phyloP scores from a whole-genome alignment of 1,140 invertebrate species.

The Paraescarpia echinospica region DNA sequence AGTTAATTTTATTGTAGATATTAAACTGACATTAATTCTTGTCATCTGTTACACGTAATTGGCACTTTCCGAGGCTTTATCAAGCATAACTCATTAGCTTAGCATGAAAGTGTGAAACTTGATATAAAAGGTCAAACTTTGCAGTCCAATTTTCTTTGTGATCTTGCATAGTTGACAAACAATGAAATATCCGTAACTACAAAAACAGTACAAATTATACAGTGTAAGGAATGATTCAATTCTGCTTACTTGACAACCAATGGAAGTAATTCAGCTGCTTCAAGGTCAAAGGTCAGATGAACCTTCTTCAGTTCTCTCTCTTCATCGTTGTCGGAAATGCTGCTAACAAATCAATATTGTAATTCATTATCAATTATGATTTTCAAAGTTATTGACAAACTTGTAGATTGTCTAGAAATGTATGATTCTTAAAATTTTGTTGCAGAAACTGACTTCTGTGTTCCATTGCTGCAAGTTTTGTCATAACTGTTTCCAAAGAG shows the following conservation, averaged over 20 bases:
- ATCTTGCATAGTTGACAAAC: neutral
- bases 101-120: no score
- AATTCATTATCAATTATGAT: neutral
- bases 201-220: neutral
- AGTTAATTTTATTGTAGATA: neutral
- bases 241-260: constrained; percentile 39
- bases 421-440: no score
- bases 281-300: constrained; percentile 42
- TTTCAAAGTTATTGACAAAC: no score
- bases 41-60: neutral
- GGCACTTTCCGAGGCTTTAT: neutral
- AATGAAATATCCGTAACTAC: neutral
- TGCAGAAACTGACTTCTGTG: no score
- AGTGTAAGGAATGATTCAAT: neutral
- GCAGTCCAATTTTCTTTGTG: no score
- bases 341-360: constrained; percentile 10
- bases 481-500: neutral
- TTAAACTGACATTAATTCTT: neutral
- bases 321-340: neutral
- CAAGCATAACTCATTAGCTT: neutral
- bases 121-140: no score
- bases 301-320: constrained; percentile 32
- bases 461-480: neutral
- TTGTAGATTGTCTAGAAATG: no score
- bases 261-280: constrained; percentile 43